A percentile compares a stretch with the other conserved stretches of the same genome.
These are phyloP conservation scores for Nematolebias whitei DNA, from an alignment of 2,113 vertebrate species.

Conservation along the genomic window DNA sequence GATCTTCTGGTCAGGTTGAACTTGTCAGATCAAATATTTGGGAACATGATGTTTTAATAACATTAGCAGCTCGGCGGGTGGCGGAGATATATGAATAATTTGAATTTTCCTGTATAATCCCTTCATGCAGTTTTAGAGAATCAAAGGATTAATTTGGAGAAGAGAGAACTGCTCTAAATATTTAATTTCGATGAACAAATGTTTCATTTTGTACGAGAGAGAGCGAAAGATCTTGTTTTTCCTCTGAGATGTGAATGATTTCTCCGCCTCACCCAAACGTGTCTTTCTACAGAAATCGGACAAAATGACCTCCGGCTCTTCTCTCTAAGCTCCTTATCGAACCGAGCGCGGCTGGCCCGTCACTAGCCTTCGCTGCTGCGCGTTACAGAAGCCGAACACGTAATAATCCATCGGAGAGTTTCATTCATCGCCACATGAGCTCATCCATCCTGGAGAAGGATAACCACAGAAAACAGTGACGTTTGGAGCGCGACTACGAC, in stretches of 20 bases:
- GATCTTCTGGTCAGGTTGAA: too few relatives aligned
- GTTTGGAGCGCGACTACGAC: too few relatives aligned
- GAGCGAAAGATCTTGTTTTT: not conserved
- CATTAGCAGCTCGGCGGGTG: not conserved
- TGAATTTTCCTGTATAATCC: not conserved
- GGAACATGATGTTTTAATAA: not conserved
- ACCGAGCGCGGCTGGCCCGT: too few relatives aligned
- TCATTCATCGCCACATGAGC: slow-evolving; percentile 15
- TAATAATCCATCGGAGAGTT: slow-evolving; percentile 19
- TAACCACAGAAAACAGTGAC: too few relatives aligned
- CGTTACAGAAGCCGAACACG: slow-evolving; percentile 29
- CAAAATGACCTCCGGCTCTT: slow-evolving; percentile 54
- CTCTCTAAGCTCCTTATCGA: too few relatives aligned
- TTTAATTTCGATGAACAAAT: not conserved
- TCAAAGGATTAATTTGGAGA: not conserved
- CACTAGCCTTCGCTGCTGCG: too few relatives aligned
- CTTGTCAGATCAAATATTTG: not conserved
- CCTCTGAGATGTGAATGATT: slow-evolving; percentile 4
- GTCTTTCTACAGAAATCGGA: slow-evolving; percentile 66
- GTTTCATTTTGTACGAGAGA: not conserved
- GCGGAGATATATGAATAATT: not conserved
- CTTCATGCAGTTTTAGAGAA: not conserved
- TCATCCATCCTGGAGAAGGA: too few relatives aligned
- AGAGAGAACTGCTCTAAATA: not conserved
- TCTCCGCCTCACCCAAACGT: too few relatives aligned